Evolutionary conservation across 2,888 invertebrate genomes (phyloP), one percentile per base, ranked within the genome.

Genomic region (Hipparchia semele): DNA sequence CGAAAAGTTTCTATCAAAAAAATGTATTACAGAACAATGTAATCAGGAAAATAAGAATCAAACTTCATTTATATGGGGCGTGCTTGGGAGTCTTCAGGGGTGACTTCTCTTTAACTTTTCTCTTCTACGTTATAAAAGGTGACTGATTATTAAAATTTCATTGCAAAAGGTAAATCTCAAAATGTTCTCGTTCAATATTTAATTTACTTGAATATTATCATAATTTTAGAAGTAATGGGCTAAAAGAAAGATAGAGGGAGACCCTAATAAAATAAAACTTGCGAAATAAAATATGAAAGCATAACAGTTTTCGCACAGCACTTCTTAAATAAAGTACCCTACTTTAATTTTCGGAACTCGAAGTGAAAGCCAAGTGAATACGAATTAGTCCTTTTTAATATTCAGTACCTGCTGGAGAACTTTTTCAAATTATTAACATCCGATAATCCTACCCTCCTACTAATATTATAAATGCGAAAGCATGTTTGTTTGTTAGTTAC

Each of bases 221-320:
- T 59, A 59, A 51, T 59, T 59, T 60, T 59, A 68, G 13, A 68
- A 68, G 68, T 12, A 68, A 59, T 6, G 58, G 46, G 23, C 46
- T 33, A 49, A 59, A 68, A 68, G 59, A 51, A 33, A 51, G 59
- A 60, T 68, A 68, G 23, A 58, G 23, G 33, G 60, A 49, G 68
- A 60, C 59, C 68, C 68, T 68, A 68, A 68, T 68, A 60, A 59
- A 68, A 68, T 68, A 68, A 59, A 68, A 59, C 59, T 59, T 68
- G 49, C 46, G 4, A 51, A 68, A 68, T 58, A 9, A 58, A 68
- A 12, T 68, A 49, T 51, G 51, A 68, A 58, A 49, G 58, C 33
- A 59, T 59, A 68, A 33, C 51, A 51, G 49, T 51, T 68, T 68
- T 49, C 23, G 59, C 56, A 13, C 46, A 67, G 67, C 56, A 56